Evolutionary conservation across 2,797 vertebrate species (phyloP), one percentile per base, ranked within the genome.

Genomic region (Ctenopoma kingsleyae): DNA sequence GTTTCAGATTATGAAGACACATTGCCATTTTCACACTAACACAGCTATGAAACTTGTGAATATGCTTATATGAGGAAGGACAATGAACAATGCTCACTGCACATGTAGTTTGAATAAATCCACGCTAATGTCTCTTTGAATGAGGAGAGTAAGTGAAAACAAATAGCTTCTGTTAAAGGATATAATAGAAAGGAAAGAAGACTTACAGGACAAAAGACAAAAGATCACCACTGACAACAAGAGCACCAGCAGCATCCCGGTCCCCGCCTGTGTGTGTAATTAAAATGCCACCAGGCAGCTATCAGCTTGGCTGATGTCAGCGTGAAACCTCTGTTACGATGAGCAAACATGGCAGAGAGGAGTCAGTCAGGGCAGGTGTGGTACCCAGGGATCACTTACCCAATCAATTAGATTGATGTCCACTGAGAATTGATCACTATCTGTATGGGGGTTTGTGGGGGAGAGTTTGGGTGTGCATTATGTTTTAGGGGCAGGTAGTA

Each of bases 221-320:
- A 43, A 25, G 32, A 65, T 32, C 6, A 30, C 44, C 57, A 4
- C 3, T 35, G 3, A 10, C 66, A 30, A 38, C 8, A 0, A 0
- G 49, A 32, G 48, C 63, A 66, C 55, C 81, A 47, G 71, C 55
- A 35, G 62, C 64, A 20, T 70, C 55, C 57, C 38, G 17, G 38
- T 65, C 71, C 49, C 81, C 71, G 78, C 87, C 82, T 87, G 83
- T 70, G 71, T 55, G 3, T 25, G 58, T 53, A 46, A 80, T 86
- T 78, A 90, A 71, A 59, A 66, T 69, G 43, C 68, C 77, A 53
- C 68, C 75, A 43, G 76, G 56, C 63, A 17, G 72, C 71, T 54
- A 60, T 71, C 30, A 2, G n/a, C 56, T 55, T 0, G 55, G 41
- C 58, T 27, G 2, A 20, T 43, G 20, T 64, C 44, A 3, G 15